phyloP scores from a whole-genome alignment of 2,888 invertebrate species.

The Nomada fucata region DNA sequence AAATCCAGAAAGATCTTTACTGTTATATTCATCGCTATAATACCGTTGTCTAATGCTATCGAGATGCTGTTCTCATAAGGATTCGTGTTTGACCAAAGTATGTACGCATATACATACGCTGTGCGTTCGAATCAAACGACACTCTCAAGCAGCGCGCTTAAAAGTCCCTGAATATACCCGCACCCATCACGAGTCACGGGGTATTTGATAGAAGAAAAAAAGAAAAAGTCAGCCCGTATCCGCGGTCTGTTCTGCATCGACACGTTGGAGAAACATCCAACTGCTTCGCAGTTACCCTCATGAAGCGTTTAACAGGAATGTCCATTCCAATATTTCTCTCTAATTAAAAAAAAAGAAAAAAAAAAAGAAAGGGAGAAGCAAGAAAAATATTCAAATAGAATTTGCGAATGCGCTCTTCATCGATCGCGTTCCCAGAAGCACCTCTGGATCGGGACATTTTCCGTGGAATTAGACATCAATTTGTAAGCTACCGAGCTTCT shows the following conservation, averaged over 20 bases:
- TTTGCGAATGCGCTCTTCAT: background rate
- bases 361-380: background rate
- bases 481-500: slow-evolving; percentile 64
- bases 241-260: slow-evolving; percentile 66
- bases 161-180: slow-evolving; percentile 74
- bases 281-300: slow-evolving; percentile 63
- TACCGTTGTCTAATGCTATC: background rate
- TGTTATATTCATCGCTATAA: background rate
- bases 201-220: slow-evolving; percentile 67
- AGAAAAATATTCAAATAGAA: background rate
- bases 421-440: background rate
- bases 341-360: too few relatives aligned
- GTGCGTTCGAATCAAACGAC: slow-evolving; percentile 36
- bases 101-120: too few relatives aligned
- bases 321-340: slow-evolving; percentile 20
- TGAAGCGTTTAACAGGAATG: slow-evolving; percentile 41
- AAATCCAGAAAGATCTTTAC: too few relatives aligned
- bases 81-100: background rate
- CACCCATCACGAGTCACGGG: slow-evolving; percentile 68
- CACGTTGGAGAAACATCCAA: slow-evolving; percentile 75
- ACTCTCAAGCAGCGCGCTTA: slow-evolving; percentile 42
- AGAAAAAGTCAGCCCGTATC: slow-evolving; percentile 66
- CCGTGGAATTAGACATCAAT: slow-evolving; percentile 67
- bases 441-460: slow-evolving; percentile 15
- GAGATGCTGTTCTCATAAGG: background rate